These are phyloP conservation scores for Rhegmatorhina hoffmannsi DNA, from an alignment of 2,113 vertebrate genomes.

Conservation along the genomic window DNA sequence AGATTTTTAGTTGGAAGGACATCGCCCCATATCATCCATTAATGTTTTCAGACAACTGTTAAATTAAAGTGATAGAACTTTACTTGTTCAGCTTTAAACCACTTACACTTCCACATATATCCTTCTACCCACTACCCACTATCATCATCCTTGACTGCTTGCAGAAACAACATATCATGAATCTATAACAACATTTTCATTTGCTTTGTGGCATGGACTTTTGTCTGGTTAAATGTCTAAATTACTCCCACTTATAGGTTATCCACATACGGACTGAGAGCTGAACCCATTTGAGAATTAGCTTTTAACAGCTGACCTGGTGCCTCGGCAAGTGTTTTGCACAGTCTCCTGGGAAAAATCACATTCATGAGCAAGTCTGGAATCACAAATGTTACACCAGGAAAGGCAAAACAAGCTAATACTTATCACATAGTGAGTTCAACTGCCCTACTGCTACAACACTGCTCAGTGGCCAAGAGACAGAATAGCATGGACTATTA, in stretches of 20 bases:
- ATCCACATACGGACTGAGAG: conserved; percentile 63
- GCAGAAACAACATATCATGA: conserved; percentile 48
- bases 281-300: conserved; percentile 58
- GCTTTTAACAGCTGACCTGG: conserved; percentile 70
- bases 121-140: neutral
- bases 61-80: conserved; percentile 61
- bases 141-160: conserved; percentile 52
- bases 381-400: conserved; percentile 12
- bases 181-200: conserved; percentile 60
- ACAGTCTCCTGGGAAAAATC: conserved; percentile 27
- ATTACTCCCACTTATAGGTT: conserved; percentile 67
- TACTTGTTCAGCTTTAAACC: conserved; percentile 49
- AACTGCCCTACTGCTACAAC: conserved; percentile 50
- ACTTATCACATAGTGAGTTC: conserved; percentile 2
- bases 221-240: conserved; percentile 68
- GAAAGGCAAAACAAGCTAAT: neutral
- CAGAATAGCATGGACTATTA: conserved; percentile 29
- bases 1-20: neutral
- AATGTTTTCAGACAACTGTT: conserved; percentile 40
- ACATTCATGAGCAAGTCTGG: conserved; percentile 40
- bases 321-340: conserved; percentile 32
- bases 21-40: neutral
- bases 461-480: conserved; percentile 38
- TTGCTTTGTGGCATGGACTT: conserved; percentile 38
- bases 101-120: conserved; percentile 30